Conservation (phyloP, 2,888 invertebrate species). For the Pammene fasciana region DNA sequence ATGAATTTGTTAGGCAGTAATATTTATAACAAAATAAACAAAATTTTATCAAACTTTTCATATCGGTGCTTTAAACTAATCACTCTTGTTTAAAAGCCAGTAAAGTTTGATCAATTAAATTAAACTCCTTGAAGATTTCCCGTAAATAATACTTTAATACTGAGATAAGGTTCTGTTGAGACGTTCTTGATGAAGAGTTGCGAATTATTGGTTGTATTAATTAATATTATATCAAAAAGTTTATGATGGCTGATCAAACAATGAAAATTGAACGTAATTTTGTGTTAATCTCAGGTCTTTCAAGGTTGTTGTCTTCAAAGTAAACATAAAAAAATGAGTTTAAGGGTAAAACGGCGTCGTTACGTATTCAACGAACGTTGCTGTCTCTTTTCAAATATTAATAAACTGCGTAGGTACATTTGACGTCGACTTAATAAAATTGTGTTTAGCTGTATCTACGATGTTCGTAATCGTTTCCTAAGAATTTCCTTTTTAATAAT, state of each 20-base stretch:
- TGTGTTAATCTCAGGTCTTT: background rate
- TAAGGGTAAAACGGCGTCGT: no score
- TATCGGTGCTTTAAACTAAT: conserved; percentile 35
- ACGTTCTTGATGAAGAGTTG: conserved; percentile 40
- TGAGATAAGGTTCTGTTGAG: conserved; percentile 42
- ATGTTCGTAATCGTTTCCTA: no score
- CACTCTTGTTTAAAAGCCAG: conserved; percentile 40
- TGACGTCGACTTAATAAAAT: no score
- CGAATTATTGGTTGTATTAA: conserved; percentile 25
- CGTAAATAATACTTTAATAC: conserved; percentile 43
- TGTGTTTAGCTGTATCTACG: no score
- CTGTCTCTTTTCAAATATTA: no score
- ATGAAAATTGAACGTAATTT: conserved; percentile 1
- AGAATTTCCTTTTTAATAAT: no score
- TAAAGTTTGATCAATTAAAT: conserved; percentile 44
- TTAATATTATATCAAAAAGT: conserved; percentile 23
- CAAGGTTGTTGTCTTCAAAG: background rate
- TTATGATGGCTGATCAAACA: background rate
- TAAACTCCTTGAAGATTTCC: conserved; percentile 42
- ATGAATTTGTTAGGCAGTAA: background rate
- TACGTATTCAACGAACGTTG: no score
- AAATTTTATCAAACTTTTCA: conserved; percentile 12
- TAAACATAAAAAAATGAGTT: background rate
- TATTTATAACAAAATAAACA: background rate
- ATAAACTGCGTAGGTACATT: no score